These are phyloP conservation scores for Pelodytes ibericus DNA, from an alignment of 2,797 vertebrate genomes.

Conservation along the genomic window DNA sequence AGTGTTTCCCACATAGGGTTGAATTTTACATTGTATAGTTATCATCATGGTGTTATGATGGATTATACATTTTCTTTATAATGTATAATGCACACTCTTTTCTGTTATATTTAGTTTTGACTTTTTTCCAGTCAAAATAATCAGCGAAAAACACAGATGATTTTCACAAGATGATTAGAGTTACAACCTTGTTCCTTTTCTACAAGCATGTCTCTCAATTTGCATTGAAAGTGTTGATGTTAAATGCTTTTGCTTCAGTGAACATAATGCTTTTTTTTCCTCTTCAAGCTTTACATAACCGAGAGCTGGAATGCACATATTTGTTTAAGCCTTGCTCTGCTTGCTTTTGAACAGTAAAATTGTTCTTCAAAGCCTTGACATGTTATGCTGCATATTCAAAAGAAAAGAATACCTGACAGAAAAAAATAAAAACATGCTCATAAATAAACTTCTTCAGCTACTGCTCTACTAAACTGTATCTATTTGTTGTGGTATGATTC, in stretches of 20 bases:
- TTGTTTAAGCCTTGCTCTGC: conserved; percentile 47
- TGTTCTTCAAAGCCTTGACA: conserved; percentile 26
- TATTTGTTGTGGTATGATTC: no score
- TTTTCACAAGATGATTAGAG: not conserved
- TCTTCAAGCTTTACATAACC: conserved; percentile 30
- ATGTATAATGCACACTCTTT: no score
- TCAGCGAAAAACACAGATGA: not conserved
- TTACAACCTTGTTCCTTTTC: conserved; percentile 5
- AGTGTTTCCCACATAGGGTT: no score
- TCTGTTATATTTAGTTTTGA: not conserved
- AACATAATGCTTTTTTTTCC: conserved; percentile 26
- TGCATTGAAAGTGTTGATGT: conserved; percentile 33
- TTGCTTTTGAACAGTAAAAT: conserved; percentile 41
- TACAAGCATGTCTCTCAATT: conserved; percentile 20
- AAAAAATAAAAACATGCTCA: not conserved
- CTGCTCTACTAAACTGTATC: no score
- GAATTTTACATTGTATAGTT: no score
- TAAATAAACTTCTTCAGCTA: no score
- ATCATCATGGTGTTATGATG: no score
- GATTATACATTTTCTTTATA: no score
- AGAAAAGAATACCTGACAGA: conserved; percentile 17
- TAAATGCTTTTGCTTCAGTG: conserved; percentile 44
- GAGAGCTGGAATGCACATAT: conserved; percentile 38
- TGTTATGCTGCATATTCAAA: conserved; percentile 18
- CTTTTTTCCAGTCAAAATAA: conserved; percentile 9